Conservation (phyloP, 1,140 invertebrate genomes). For the Mycetomoellerius zeteki region DNA sequence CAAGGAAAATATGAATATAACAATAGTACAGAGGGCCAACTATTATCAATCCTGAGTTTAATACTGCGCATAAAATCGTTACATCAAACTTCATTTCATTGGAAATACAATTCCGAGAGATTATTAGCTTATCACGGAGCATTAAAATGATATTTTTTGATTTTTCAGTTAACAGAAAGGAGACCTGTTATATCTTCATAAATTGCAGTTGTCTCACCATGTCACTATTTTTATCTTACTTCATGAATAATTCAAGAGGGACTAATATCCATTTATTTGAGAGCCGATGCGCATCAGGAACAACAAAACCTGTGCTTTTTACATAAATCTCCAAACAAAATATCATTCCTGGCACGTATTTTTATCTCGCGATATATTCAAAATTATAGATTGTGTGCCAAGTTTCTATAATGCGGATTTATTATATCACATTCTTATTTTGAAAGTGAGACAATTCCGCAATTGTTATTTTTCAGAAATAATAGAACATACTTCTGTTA, state of each 20-base stretch:
- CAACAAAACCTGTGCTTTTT: slow-evolving; percentile 19
- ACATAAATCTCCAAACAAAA: slow-evolving; percentile 4
- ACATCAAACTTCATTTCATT: not conserved
- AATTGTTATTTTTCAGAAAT: not conserved
- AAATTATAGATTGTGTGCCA: slow-evolving; percentile 24
- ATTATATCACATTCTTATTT: slow-evolving; percentile 12
- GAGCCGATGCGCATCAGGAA: slow-evolving; percentile 14
- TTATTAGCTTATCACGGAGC: slow-evolving; percentile 29
- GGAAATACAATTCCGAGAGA: slow-evolving; percentile 1
- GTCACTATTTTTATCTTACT: slow-evolving; percentile 41
- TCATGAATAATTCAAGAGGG: slow-evolving; percentile 33
- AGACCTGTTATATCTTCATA: slow-evolving; percentile 20
- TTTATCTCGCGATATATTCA: not conserved
- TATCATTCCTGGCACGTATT: slow-evolving; percentile 37
- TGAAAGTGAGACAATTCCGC: not conserved
- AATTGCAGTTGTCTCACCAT: slow-evolving; percentile 26
- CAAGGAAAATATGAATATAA: not conserved
- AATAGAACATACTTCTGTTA: not conserved
- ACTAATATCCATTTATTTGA: slow-evolving; percentile 26
- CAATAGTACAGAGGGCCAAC: not conserved
- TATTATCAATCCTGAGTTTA: slow-evolving; percentile 11
- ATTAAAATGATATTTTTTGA: slow-evolving; percentile 15
- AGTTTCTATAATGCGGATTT: not conserved
- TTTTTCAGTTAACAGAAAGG: slow-evolving; percentile 18
- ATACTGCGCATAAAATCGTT: slow-evolving; percentile 2